phyloP scores from a whole-genome alignment of 2,113 vertebrate genomes.

The Condylura cristata region DNA sequence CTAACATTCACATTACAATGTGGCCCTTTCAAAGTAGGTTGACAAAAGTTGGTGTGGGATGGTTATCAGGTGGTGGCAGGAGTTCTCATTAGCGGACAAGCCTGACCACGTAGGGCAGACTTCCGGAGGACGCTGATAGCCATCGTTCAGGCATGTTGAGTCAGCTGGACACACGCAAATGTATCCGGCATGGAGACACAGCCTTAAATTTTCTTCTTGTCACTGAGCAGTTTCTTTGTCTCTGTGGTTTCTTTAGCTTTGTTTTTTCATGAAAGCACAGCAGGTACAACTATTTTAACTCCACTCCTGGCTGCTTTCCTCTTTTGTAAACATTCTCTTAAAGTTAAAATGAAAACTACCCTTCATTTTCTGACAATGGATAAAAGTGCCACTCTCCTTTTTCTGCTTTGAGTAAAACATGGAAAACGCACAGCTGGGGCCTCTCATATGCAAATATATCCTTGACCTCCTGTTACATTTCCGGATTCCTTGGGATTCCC shows the following conservation, averaged over 20 bases:
- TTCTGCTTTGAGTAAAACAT: slow-evolving; percentile 68
- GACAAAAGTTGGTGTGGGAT: background rate
- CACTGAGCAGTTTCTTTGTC: slow-evolving; percentile 53
- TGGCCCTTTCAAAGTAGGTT: background rate
- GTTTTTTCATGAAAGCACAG: slow-evolving; percentile 71
- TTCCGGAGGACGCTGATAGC: background rate
- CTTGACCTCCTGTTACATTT: slow-evolving; percentile 35
- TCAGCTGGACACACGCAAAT: background rate
- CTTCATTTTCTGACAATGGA: slow-evolving; percentile 63
- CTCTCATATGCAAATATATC: slow-evolving; percentile 65
- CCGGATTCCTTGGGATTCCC: slow-evolving; percentile 21
- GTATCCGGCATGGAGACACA: background rate
- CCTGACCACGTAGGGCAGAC: background rate
- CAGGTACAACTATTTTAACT: slow-evolving; percentile 63
- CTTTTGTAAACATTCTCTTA: slow-evolving; percentile 75
- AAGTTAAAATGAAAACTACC: slow-evolving; percentile 76
- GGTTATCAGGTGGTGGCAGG: background rate
- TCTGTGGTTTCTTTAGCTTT: slow-evolving; percentile 63
- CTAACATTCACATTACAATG: background rate
- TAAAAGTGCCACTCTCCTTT: slow-evolving; percentile 57
- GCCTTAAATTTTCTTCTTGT: slow-evolving; percentile 20
- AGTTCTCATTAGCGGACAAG: background rate
- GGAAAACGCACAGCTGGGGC: slow-evolving; percentile 33
- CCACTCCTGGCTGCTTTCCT: slow-evolving; percentile 57
- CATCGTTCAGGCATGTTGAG: background rate